These are phyloP conservation scores for Aulostomus chinensis DNA, from an alignment of 2,797 vertebrate species.

Conservation along the genomic window DNA sequence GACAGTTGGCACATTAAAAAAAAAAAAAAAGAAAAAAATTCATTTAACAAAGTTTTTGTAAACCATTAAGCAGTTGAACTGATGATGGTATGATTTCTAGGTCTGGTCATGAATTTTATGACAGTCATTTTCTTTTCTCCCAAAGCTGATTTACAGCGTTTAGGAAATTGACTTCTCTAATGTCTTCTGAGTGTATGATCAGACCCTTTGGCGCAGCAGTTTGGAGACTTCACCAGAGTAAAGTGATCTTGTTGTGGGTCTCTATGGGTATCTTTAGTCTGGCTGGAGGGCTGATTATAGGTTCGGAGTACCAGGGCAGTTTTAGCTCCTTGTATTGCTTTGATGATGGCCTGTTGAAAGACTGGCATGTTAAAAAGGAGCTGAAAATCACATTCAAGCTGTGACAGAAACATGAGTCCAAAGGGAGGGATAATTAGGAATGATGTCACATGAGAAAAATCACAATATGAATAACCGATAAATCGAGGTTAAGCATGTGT, in stretches of 20 bases:
- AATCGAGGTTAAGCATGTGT: slow-evolving; percentile 20
- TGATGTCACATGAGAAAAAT: slow-evolving; percentile 60
- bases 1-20: slow-evolving; percentile 4
- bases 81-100: slow-evolving; percentile 7
- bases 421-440: slow-evolving; percentile 26
- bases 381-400: slow-evolving; percentile 41
- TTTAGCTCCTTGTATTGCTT: slow-evolving; percentile 25
- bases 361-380: slow-evolving; percentile 21
- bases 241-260: slow-evolving; percentile 44
- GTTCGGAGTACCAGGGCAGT: slow-evolving; percentile 22
- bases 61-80: not conserved
- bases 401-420: slow-evolving; percentile 41
- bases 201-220: slow-evolving; percentile 7
- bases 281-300: slow-evolving; percentile 54
- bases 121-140: slow-evolving; percentile 3
- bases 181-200: slow-evolving; percentile 18
- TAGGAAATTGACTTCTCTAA: slow-evolving; percentile 5
- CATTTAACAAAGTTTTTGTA: slow-evolving; percentile 6
- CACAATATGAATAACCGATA: slow-evolving; percentile 56
- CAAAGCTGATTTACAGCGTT: slow-evolving; percentile 19
- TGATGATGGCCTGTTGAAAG: slow-evolving; percentile 44
- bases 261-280: slow-evolving; percentile 49
- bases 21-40: not conserved
- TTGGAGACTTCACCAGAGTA: slow-evolving; percentile 21
- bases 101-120: slow-evolving; percentile 13